Evolutionary conservation across 2,113 vertebrate genomes (phyloP), one percentile per base, ranked within the genome.

Genomic region (Meriones unguiculatus): DNA sequence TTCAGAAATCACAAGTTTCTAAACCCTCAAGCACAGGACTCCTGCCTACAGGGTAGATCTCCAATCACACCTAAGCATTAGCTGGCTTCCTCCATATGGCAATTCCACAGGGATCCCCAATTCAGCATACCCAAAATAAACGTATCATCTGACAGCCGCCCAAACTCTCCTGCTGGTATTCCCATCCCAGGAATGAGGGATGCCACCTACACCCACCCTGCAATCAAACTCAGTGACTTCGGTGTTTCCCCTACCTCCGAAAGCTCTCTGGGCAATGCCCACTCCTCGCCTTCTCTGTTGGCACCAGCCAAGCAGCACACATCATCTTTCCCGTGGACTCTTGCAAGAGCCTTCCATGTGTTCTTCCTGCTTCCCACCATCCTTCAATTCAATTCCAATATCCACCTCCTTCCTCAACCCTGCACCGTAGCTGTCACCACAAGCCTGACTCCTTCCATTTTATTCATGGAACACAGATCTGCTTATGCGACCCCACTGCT

Each of bases 61-160:
- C n/a, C 69, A 67, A 89, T 32, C 69, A 30, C 87, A 73, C 14
- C 70, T 38, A 20, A 32, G 12, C 59, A n/a, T 24, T 73, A 18
- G 86, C 80, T 46, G 22, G 7, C 10, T 85, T 41, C 89, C 38
- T 91, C 38, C 4, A 5, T 17, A n/a, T 67, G 11, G 10, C 10
- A 75, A 67, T 81, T 78, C 65, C 70, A 50, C 2, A 10, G 62
- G 41, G 10, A 65, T 50, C 73, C 38, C 57, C 22, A 22, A 67
- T 35, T 82, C 92, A 91, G 65, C n/a, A 64, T 41, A 86, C 17
- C 22, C 77, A 90, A 88, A 91, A 57, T 32, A 94, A 50, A 93
- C 41, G n/a, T 22, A 28, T 64, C 82, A 54, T 30, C n/a, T 46
- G 38, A 20, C 5, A 80, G 30, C 32, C 73, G 4, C 90, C 65